Conservation (phyloP, 2,113 vertebrate genomes). For the Corydoras maculifer region DNA sequence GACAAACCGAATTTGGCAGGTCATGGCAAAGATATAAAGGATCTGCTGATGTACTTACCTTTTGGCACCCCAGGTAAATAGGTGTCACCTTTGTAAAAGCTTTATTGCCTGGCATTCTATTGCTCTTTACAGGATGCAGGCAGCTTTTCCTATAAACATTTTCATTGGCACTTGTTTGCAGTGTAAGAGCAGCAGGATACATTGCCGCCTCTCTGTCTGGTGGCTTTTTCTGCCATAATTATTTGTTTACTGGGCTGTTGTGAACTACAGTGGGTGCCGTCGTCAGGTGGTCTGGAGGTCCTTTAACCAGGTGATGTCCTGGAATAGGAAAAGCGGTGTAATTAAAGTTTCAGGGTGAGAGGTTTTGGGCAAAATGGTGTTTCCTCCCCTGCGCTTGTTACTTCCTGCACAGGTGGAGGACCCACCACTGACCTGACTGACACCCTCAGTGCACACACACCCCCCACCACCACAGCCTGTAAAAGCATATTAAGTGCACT, state of each 20-base stretch:
- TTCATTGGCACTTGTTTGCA: slow-evolving; percentile 33
- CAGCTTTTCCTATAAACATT: slow-evolving; percentile 43
- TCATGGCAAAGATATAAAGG: slow-evolving; percentile 16
- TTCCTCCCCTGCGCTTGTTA: slow-evolving; percentile 2
- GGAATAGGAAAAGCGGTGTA: background rate
- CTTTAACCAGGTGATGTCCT: slow-evolving; percentile 24
- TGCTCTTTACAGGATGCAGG: slow-evolving; percentile 28
- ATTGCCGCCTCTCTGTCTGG: slow-evolving; percentile 36
- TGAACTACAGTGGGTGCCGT: slow-evolving; percentile 15
- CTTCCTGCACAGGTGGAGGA: slow-evolving; percentile 40
- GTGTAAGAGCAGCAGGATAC: slow-evolving; percentile 20
- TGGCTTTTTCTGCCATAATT: background rate
- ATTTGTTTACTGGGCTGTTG: slow-evolving; percentile 25
- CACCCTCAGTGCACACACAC: too few species aligned
- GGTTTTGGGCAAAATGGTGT: slow-evolving; percentile 3
- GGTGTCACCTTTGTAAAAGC: slow-evolving; percentile 39
- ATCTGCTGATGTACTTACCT: slow-evolving; percentile 27
- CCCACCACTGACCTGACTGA: slow-evolving; percentile 26
- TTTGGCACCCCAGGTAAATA: slow-evolving; percentile 30
- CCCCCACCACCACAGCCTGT: background rate
- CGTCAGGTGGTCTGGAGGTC: slow-evolving; percentile 22
- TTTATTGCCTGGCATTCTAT: slow-evolving; percentile 34
- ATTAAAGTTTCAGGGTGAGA: background rate
- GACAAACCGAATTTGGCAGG: slow-evolving; percentile 1
- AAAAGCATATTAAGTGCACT: slow-evolving; percentile 30